phyloP scores from a whole-genome alignment of 2,113 vertebrate genomes.

The Pachypanchax playfairii region DNA sequence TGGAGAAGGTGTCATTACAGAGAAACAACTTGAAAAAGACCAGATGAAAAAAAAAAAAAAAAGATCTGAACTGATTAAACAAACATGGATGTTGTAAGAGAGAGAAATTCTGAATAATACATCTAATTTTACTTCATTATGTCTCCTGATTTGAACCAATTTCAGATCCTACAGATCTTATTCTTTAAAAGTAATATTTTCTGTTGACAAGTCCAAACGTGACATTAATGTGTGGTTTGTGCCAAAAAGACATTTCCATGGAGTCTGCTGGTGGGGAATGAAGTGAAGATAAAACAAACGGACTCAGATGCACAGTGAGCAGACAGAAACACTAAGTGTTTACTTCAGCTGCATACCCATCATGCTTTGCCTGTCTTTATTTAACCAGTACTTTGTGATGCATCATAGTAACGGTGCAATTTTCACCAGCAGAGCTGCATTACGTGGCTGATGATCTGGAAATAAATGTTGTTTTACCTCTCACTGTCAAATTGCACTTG shows the following conservation, averaged over 20 bases:
- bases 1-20: too few species aligned
- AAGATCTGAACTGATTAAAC: too few species aligned
- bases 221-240: slow-evolving; percentile 1
- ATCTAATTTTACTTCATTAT: too few species aligned
- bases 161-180: too few species aligned
- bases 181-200: too few species aligned
- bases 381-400: slow-evolving; percentile 29
- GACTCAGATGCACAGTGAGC: neutral
- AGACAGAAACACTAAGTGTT: slow-evolving; percentile 23
- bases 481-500: slow-evolving; percentile 20
- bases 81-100: too few species aligned
- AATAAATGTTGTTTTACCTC: slow-evolving; percentile 42
- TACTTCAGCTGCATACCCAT: slow-evolving; percentile 48
- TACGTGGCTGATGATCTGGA: slow-evolving; percentile 33
- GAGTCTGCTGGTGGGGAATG: slow-evolving; percentile 23
- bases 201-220: neutral
- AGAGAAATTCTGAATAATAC: too few species aligned
- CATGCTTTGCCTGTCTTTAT: slow-evolving; percentile 45
- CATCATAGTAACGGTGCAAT: slow-evolving; percentile 28
- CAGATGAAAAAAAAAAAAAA: too few species aligned
- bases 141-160: too few species aligned
- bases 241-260: slow-evolving; percentile 11
- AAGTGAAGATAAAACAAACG: slow-evolving; percentile 15
- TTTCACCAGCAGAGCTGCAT: slow-evolving; percentile 24
- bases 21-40: too few species aligned